These are phyloP conservation scores for Harpalus rubripes DNA, from an alignment of 2,888 invertebrate species.

Conservation along the genomic window DNA sequence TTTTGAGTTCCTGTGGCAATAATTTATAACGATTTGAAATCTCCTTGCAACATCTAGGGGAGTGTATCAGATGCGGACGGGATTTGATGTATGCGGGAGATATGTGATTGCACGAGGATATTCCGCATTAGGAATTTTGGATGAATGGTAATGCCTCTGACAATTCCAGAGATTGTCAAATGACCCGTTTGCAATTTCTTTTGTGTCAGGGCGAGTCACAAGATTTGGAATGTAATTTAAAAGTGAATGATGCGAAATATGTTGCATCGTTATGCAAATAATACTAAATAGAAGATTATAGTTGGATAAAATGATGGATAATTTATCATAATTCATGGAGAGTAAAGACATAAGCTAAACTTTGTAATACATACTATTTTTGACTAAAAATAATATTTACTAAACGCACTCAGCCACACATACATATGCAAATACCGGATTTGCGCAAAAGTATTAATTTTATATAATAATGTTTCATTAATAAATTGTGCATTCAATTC, in stretches of 20 bases:
- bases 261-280: neutral
- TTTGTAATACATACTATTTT: too few species aligned
- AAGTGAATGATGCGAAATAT: neutral
- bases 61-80: slow-evolving; percentile 31
- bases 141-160: slow-evolving; percentile 31
- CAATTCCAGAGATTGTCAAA: neutral
- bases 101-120: slow-evolving; percentile 32
- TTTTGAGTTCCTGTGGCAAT: slow-evolving; percentile 51
- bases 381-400: too few species aligned
- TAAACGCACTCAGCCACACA: too few species aligned
- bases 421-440: too few species aligned
- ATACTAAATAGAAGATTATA: neutral
- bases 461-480: too few species aligned
- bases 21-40: slow-evolving; percentile 61
- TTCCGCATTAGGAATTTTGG: slow-evolving; percentile 33
- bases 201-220: neutral
- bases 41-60: slow-evolving; percentile 15
- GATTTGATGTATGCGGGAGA: slow-evolving; percentile 45
- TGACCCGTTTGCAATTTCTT: slow-evolving; percentile 39
- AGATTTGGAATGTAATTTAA: neutral
- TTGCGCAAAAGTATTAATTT: too few species aligned
- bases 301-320: neutral
- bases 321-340: neutral
- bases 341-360: too few species aligned
- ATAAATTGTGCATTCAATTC: too few species aligned